Base-by-base conservation (phyloP, 2,888 invertebrate genomes). In the Cistogaster globosa region DNA sequence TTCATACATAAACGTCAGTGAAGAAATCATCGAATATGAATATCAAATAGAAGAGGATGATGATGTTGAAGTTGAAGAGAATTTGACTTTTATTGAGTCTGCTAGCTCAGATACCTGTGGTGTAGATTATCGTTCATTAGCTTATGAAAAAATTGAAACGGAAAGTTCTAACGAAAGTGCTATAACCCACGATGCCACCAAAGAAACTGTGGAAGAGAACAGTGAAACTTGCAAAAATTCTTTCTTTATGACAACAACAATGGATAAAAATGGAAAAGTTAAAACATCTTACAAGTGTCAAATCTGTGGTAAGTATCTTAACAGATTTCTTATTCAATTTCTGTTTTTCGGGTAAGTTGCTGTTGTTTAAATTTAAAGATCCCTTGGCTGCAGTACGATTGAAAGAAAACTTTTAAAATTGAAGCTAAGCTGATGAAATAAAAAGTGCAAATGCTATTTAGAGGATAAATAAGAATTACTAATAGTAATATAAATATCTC, bases 231-330 rank as follows among this genome's bases (percentile, higher is more conserved):
- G 20, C 1, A 42, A 77, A 36, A 82, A 75, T 65, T 22, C 63
- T 3, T 82, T 75, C 48, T 45, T 82, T n/a, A 22, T 78, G 22
- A 74, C 68, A 36, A 75, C 85, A 26, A 53, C 78, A 4, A 42
- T 82, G 22, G 85, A 82, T 62, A 78, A 75, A 42, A 78, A 53
- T 71, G 85, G 85, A 12, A 85, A 78, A 85, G 51, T 85, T 3
- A 85, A 85, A 57, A 82, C 71, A 74, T 58, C 48, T 8, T 85
- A 85, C 18, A 78, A 85, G 53, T 85, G 85, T 65, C 71, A 65
- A 32, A 65, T 75, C 38, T 85, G 85, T 42, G 85, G 85, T 85
- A 79, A 32, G 75, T 75, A 20, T 8, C 22, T 26, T 0, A 6
- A 22, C 8, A 11, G 3, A 20, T 22, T 20, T 53, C 11, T 26